These are phyloP conservation scores for Cartodere bifasciata DNA, from an alignment of 2,888 invertebrate genomes.

Conservation along the genomic window DNA sequence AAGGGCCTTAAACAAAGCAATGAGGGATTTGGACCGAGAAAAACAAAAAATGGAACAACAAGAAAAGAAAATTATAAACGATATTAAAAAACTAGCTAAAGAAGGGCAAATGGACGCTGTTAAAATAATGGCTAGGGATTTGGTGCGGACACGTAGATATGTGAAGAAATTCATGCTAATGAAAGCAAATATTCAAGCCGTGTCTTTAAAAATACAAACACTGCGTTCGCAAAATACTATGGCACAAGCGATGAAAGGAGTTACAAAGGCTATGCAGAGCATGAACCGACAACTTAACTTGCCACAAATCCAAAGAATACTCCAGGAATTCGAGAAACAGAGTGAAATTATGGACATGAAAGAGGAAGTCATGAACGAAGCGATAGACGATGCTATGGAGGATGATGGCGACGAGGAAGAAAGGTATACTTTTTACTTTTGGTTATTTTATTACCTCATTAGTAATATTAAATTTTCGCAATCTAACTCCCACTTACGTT, in stretches of 20 bases:
- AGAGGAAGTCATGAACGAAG: slow-evolving; percentile 99
- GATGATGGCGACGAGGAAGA: slow-evolving; percentile 98
- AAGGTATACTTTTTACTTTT: slow-evolving; percentile 42
- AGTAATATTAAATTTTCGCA: too few species aligned
- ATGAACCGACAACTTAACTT: slow-evolving; percentile 97
- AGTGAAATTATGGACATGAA: slow-evolving; percentile 99
- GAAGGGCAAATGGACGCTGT: slow-evolving; percentile 99
- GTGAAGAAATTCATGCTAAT: slow-evolving; percentile 98
- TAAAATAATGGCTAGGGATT: slow-evolving; percentile 98
- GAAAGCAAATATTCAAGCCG: slow-evolving; percentile 98
- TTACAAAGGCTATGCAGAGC: slow-evolving; percentile 93
- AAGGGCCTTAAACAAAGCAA: slow-evolving; percentile 92
- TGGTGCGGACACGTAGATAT: slow-evolving; percentile 90
- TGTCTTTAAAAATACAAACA: slow-evolving; percentile 94
- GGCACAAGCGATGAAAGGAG: slow-evolving; percentile 99
- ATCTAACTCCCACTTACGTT: not conserved
- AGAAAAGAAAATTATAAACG: slow-evolving; percentile 95
- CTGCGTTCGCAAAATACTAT: slow-evolving; percentile 96
- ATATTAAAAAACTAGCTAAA: slow-evolving; percentile 98
- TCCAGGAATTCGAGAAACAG: slow-evolving; percentile 97
- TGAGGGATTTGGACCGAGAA: slow-evolving; percentile 90
- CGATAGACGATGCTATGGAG: slow-evolving; percentile 99
- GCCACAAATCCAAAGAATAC: slow-evolving; percentile 96
- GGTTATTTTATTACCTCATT: slow-evolving; percentile 1
- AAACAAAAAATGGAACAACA: slow-evolving; percentile 94